Conservation (phyloP, 2,888 invertebrate genomes). For the Lordiphosa fenestrarum region DNA sequence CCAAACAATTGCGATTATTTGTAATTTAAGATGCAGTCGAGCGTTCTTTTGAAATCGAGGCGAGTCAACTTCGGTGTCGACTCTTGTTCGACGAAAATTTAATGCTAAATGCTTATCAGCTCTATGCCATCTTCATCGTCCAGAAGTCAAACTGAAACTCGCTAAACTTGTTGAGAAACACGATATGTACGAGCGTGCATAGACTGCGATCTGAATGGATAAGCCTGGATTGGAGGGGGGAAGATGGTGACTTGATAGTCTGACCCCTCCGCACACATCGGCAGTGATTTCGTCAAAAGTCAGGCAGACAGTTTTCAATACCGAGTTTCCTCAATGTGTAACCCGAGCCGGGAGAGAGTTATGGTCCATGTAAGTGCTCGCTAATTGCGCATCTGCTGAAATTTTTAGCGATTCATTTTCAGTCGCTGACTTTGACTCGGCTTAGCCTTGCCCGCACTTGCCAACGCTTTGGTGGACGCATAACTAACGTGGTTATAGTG, state of each 20-base stretch:
- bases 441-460: conserved; percentile 35
- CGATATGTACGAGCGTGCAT: conserved; percentile 45
- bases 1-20: conserved; percentile 77
- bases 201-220: conserved; percentile 16
- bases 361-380: conserved; percentile 29
- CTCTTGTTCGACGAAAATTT: conserved; percentile 64
- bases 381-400: conserved; percentile 73
- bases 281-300: conserved; percentile 62
- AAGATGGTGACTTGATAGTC: conserved; percentile 68
- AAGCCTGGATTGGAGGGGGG: conserved; percentile 25
- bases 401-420: conserved; percentile 36
- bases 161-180: conserved; percentile 77
- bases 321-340: conserved; percentile 20
- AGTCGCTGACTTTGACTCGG: conserved; percentile 44
- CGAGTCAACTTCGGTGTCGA: conserved; percentile 64
- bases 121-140: conserved; percentile 53
- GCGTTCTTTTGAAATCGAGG: conserved; percentile 71
- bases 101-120: conserved; percentile 72
- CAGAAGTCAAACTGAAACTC: conserved; percentile 75
- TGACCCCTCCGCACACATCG: conserved; percentile 17
- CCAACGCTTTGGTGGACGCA: conserved; percentile 32
- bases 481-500: conserved; percentile 50
- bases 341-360: conserved; percentile 10
- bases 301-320: conserved; percentile 45
- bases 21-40: conserved; percentile 79